Evolutionary conservation across 2,888 invertebrate species (phyloP).

Genomic region (Kuschelorhynchus macadamiae): DNA sequence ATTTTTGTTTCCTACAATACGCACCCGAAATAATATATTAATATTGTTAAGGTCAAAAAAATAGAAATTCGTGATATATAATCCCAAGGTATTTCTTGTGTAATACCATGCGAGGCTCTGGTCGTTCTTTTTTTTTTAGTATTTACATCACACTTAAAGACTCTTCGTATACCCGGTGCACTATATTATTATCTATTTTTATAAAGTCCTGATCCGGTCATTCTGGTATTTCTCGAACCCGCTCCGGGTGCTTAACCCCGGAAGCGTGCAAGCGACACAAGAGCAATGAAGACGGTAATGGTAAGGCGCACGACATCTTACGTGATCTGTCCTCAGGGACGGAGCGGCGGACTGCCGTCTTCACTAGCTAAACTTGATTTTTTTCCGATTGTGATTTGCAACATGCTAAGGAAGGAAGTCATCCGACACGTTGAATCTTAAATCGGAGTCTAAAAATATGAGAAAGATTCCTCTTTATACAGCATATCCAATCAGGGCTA

Average conservation of each 20-base stretch:
- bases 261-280: slow-evolving; percentile 31
- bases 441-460: no score
- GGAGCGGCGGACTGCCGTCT: background rate
- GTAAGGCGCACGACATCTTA: slow-evolving; percentile 37
- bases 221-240: slow-evolving; percentile 26
- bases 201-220: slow-evolving; percentile 16
- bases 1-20: no score
- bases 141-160: slow-evolving; percentile 5
- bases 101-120: no score
- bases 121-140: background rate
- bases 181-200: slow-evolving; percentile 24
- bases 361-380: slow-evolving; percentile 5
- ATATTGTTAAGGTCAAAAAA: no score
- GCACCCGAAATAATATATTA: no score
- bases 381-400: slow-evolving; percentile 1
- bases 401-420: slow-evolving; percentile 16
- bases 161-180: slow-evolving; percentile 7
- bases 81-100: no score
- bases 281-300: slow-evolving; percentile 36
- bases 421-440: background rate
- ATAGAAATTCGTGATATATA: no score
- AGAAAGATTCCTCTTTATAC: no score
- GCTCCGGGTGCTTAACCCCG: slow-evolving; percentile 38
- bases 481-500: no score
- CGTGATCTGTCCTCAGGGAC: slow-evolving; percentile 40